Conservation (phyloP, 1,140 invertebrate genomes). For the Mizuhopecten yessoensis region DNA sequence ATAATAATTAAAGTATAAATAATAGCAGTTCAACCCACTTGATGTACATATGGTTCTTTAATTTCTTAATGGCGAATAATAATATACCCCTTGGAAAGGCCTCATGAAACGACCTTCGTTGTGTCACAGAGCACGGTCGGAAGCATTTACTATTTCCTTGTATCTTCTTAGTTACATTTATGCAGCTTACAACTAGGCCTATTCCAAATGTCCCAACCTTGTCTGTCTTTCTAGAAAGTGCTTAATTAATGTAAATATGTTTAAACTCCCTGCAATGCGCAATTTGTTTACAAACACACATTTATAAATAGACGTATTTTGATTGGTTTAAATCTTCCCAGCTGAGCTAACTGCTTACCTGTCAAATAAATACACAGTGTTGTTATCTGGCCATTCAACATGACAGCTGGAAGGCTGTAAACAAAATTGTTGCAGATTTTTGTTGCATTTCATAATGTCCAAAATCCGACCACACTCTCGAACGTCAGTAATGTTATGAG, state of each 20-base stretch:
- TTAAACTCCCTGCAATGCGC: slow-evolving; percentile 31
- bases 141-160: background rate
- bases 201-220: background rate
- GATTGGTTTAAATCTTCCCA: slow-evolving; percentile 13
- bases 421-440: slow-evolving; percentile 80
- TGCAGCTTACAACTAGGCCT: background rate
- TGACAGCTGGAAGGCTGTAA: slow-evolving; percentile 83
- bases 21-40: too few relatives aligned
- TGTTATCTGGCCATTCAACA: slow-evolving; percentile 76
- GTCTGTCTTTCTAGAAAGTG: background rate
- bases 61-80: too few relatives aligned
- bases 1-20: too few relatives aligned
- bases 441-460: slow-evolving; percentile 78
- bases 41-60: too few relatives aligned
- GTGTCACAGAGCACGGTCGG: background rate
- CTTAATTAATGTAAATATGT: background rate
- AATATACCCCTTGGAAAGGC: background rate
- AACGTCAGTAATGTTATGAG: slow-evolving; percentile 81
- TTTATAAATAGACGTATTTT: background rate
- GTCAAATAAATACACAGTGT: slow-evolving; percentile 66
- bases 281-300: slow-evolving; percentile 39
- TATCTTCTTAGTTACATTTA: too few relatives aligned
- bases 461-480: slow-evolving; percentile 76
- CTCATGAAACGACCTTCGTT: background rate
- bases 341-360: slow-evolving; percentile 67